A percentile compares a stretch with the other conserved stretches of the same genome.
Conservation (phyloP, 2,797 vertebrate species). For the Tauraco hartlaubi region DNA sequence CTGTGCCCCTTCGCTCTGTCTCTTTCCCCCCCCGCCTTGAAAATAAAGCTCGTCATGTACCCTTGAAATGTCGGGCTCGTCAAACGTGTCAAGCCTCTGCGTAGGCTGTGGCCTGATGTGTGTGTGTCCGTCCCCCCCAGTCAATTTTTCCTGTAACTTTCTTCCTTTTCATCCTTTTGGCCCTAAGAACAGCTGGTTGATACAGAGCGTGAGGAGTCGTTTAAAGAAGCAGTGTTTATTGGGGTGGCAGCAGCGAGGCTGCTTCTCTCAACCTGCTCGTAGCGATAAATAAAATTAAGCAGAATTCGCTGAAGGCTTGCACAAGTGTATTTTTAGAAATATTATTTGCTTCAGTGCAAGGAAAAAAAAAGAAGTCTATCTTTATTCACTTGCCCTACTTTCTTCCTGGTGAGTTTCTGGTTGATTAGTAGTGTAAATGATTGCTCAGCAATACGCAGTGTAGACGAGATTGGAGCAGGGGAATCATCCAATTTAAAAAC, state of each 20-base stretch:
- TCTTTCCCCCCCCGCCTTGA: neutral
- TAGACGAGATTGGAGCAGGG: neutral
- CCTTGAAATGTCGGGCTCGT: conserved; percentile 43
- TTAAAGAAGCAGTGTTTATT: neutral
- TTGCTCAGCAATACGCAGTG: conserved; percentile 35
- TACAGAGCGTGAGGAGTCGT: neutral
- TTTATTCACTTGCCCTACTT: conserved; percentile 73
- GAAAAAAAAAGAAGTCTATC: neutral
- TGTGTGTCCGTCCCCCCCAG: neutral
- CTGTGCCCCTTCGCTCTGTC: neutral
- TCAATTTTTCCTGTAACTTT: conserved; percentile 70
- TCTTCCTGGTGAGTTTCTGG: conserved; percentile 49
- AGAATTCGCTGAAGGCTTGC: neutral
- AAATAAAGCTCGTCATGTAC: neutral
- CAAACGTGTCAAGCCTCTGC: conserved; percentile 31
- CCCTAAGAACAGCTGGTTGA: neutral
- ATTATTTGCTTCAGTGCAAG: conserved; percentile 20
- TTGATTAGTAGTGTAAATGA: conserved; percentile 58
- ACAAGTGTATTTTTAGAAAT: conserved; percentile 41
- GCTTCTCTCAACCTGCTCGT: neutral
- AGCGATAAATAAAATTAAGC: neutral
- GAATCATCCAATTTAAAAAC: neutral
- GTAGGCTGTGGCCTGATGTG: conserved; percentile 26
- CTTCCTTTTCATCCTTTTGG: neutral
- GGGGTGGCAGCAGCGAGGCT: conserved; percentile 12